Percentiles rank a stretch among this genome's conserved stretches.
Evolutionary conservation across 2,797 vertebrate genomes (phyloP).

Genomic region (Fistularia commersonii): DNA sequence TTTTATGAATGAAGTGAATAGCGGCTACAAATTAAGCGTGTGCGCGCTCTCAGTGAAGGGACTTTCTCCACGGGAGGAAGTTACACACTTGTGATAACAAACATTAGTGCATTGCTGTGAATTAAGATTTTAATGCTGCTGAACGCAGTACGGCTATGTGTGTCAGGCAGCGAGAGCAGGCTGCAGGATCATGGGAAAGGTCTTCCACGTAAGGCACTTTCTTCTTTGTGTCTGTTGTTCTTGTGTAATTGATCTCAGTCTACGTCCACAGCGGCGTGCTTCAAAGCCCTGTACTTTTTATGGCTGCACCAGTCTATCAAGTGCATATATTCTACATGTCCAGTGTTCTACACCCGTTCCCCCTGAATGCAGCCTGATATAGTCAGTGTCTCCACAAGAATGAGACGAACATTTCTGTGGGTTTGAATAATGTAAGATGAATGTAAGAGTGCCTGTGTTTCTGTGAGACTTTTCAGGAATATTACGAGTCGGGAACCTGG

Average conservation of each 20-base stretch:
- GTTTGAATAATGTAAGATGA: neutral
- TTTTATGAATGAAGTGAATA: conserved; percentile 77
- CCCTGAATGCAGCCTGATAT: neutral
- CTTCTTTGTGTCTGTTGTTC: conserved; percentile 80
- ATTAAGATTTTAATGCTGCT: neutral
- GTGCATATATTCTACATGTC: neutral
- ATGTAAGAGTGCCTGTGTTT: neutral
- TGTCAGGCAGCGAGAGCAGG: conserved; percentile 30
- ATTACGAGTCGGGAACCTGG: conserved; percentile 8
- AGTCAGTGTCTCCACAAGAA: neutral
- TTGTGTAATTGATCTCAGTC: conserved; percentile 83
- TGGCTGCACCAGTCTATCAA: conserved; percentile 4
- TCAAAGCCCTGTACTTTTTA: conserved; percentile 73
- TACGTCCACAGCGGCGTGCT: conserved; percentile 70
- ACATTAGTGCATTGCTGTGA: neutral
- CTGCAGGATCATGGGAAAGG: conserved; percentile 83
- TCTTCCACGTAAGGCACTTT: conserved; percentile 76
- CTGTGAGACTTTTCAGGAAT: conserved; percentile 10
- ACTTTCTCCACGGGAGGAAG: conserved; percentile 18
- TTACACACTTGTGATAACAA: conserved; percentile 6
- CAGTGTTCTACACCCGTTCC: neutral
- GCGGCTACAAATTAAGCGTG: conserved; percentile 62
- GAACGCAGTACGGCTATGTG: neutral
- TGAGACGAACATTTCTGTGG: neutral
- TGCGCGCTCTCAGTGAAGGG: conserved; percentile 47